Evolutionary conservation across 1,140 invertebrate species (phyloP), one percentile per base, ranked within the genome.

Genomic region (Bombus affinis): DNA sequence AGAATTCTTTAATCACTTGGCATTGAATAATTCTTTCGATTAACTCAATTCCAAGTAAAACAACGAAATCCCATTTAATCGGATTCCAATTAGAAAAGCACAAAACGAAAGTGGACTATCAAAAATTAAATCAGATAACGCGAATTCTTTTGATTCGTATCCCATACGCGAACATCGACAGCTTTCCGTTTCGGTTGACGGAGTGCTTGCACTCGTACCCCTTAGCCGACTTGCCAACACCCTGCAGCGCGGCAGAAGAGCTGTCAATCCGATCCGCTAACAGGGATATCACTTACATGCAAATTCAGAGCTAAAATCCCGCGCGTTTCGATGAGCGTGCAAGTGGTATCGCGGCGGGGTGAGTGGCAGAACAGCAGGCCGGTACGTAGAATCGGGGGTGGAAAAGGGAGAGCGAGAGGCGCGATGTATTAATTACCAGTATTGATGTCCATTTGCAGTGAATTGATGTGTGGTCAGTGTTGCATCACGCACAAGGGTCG

Each of bases 371-470:
- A 42, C 74, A 62, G 74, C 87, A 42, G 39, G 62, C 77, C 71
- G 80, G 62, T 53, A 53, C 53, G 25, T 47, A 59, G 76, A 57
- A 71, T 72, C 72, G 81, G 59, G 59, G 74, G 42, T n/a, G 57
- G 68, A 71, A 82, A 44, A 73, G 82, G 88, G 85, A 86, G 66
- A 83, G 87, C 86, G 83, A 74, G 83, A 95, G 94, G 94, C 94
- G 95, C 94, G 95, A 95, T 95, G 95, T 95, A 95, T 95, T 95
- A 95, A 95, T 95, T 95, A 95, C 94, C 94, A 92, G 94, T 95
- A 95, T 95, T 95, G 95, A 95, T 95, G 95, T 95, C 94, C 94
- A 95, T 95, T 95, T 95, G 93, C 94, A 95, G 94, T 94, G 94
- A 95, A 95, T 95, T 95, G 95, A 95, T 95, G 95, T 95, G 95